phyloP scores from a whole-genome alignment of 2,797 vertebrate genomes.

The Petrocephalus sullivani region DNA sequence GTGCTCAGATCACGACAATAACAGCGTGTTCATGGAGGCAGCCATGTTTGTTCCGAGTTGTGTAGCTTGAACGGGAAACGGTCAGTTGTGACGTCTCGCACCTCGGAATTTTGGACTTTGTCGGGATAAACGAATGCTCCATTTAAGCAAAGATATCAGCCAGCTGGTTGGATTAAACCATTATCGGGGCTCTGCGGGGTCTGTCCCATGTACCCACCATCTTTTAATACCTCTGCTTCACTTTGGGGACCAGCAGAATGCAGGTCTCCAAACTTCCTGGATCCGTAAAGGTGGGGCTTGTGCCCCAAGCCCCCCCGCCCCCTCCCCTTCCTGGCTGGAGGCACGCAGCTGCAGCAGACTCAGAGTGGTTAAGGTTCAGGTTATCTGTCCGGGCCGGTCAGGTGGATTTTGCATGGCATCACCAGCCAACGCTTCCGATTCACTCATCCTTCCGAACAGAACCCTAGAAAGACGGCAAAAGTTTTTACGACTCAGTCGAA shows the following conservation, averaged over 20 bases:
- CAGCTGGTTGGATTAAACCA: background rate
- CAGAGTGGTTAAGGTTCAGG: background rate
- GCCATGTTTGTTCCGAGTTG: too few relatives aligned
- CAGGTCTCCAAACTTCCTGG: background rate
- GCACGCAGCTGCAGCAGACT: background rate
- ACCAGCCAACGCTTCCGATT: background rate
- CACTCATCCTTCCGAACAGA: background rate
- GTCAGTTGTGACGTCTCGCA: too few relatives aligned
- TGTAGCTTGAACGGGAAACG: too few relatives aligned
- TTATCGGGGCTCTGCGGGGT: background rate
- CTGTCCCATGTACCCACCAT: background rate
- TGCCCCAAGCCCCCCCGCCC: background rate
- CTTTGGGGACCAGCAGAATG: background rate
- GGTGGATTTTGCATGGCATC: background rate
- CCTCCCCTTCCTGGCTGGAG: background rate
- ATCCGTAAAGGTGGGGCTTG: background rate
- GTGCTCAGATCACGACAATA: too few relatives aligned
- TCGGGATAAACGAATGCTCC: too few relatives aligned
- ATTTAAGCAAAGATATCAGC: background rate
- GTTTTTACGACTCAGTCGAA: conserved; percentile 5
- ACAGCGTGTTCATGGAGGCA: too few relatives aligned
- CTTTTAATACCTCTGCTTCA: background rate
- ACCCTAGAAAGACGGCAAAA: background rate
- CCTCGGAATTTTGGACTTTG: too few relatives aligned
- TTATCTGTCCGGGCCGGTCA: background rate